A percentile compares a stretch with the other conserved stretches of the same genome.
phyloP scores from a whole-genome alignment of 2,888 invertebrate species.

The Patella caerulea region DNA sequence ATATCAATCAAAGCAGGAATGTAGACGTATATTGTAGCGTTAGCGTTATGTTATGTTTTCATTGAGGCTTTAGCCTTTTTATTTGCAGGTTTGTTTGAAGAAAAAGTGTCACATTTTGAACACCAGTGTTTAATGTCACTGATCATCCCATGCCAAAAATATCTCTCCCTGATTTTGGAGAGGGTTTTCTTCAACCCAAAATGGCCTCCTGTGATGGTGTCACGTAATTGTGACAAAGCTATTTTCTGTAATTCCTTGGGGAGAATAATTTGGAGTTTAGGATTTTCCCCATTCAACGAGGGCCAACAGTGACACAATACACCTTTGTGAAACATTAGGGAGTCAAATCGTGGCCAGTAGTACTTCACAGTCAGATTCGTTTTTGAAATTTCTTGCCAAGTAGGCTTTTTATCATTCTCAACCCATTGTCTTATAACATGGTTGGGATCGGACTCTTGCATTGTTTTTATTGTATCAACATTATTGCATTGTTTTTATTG shows the following conservation, averaged over 20 bases:
- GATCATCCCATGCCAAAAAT: background rate
- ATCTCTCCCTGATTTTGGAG: background rate
- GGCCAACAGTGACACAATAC: background rate
- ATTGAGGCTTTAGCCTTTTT: background rate
- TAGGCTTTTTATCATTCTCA: conserved; percentile 4
- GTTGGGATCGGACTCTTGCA: background rate
- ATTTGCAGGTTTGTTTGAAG: background rate
- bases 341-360: background rate
- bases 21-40: no score
- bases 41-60: no score
- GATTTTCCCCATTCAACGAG: background rate
- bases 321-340: background rate
- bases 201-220: background rate
- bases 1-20: no score
- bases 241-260: background rate
- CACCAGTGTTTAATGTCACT: background rate
- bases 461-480: no score
- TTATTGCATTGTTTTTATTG: background rate
- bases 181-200: background rate
- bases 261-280: background rate
- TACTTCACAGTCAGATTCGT: background rate
- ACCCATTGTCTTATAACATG: background rate
- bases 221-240: background rate
- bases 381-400: background rate
- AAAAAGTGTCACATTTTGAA: background rate